A percentile compares a stretch with the other conserved stretches of the same genome.
Conservation (phyloP, 2,888 invertebrate species). For the Tipula lateralis region DNA sequence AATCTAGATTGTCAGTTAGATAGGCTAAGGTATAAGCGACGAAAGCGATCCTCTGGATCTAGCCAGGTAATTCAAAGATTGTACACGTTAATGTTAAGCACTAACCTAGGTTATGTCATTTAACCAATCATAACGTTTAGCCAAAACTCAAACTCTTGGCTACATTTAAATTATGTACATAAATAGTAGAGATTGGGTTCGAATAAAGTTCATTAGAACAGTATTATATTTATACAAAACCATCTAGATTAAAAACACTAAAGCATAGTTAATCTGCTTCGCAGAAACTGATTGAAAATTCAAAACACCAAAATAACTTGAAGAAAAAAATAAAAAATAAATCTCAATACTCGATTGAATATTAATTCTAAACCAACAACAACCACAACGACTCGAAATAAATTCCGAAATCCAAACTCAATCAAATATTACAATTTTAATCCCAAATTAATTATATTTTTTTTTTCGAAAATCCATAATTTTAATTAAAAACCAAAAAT, state of each 20-base stretch:
- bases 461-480: constrained; percentile 11
- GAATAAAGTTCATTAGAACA: no score
- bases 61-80: no score
- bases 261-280: neutral
- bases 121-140: no score
- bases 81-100: no score
- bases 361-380: neutral
- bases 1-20: no score
- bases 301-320: neutral
- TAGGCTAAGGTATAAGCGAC: no score
- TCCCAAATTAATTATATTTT: constrained; percentile 19
- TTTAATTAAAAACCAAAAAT: constrained; percentile 21
- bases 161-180: no score
- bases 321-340: neutral
- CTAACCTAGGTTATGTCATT: no score
- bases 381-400: neutral
- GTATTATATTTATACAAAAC: neutral
- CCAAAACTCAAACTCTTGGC: no score
- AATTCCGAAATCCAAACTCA: neutral
- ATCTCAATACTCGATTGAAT: neutral
- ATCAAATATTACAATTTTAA: constrained; percentile 24
- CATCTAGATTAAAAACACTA: neutral
- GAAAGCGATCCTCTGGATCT: no score
- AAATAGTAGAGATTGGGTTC: no score
- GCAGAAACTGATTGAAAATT: neutral